Base-by-base conservation (phyloP, 2,797 vertebrate species). In the Amazonetta brasiliensis region DNA sequence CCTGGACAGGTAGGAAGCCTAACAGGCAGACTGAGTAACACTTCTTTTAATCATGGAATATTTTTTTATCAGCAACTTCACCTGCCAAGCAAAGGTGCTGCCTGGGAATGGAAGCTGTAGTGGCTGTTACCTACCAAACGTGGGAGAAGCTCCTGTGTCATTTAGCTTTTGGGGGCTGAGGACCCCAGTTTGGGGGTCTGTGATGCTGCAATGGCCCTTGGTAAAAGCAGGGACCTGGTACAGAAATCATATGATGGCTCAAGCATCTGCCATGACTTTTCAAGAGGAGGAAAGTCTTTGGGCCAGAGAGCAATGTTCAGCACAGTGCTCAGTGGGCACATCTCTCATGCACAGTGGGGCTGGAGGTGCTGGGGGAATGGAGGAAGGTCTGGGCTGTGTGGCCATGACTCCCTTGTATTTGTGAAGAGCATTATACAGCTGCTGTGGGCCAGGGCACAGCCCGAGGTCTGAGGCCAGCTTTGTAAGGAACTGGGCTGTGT, bases 311-410 rank as follows among this genome's bases (percentile, higher is more conserved):
- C 33, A 39, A 35, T 10, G 18, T 52, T 20, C 67, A 37, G 11
- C 19, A 5, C 15, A 4, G 13, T 43, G 39, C 30, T n/a, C 4
- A 9, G 13, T 6, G 63, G 17, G 10, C 44, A 31, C 54, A 56
- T 56, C 54, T 31, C 50, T 52, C 25, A 52, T 8, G 18, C 30
- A 12, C 18, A 20, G 54, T 28, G 50, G 50, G 66, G 33, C 69
- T 80, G 77, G 60, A 66, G 37, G 55, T 83, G 7, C 55, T 52
- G 48, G 39, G 31, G 16, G 25, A 7, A 8, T 63, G 46, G 44
- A 74, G 52, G 2, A 15, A 0, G 2, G 22, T 75, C 54, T 66
- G 62, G 55, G 21, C 55, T 69, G 6, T 0, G 1, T 64, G 86
- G 17, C 37, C n/a, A 52, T 1, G 0, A 18, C n/a, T 62, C 7